These are phyloP conservation scores for Caprella mutica DNA, from an alignment of 2,888 invertebrate species.

Conservation along the genomic window DNA sequence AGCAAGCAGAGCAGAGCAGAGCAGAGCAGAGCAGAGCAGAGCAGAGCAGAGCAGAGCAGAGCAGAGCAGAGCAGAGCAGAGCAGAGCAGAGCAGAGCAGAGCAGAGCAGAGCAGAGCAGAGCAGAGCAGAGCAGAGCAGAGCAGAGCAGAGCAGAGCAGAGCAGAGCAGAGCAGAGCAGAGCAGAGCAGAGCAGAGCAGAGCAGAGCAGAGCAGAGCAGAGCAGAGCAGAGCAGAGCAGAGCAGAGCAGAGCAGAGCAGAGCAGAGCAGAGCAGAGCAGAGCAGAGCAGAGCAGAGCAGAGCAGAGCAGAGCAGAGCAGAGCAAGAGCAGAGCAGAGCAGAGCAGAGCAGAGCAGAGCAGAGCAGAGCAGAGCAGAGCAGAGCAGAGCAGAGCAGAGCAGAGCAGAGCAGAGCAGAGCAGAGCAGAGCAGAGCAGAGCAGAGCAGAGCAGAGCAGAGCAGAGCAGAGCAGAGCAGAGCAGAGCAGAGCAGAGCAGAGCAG, in stretches of 20 bases:
- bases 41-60: neutral
- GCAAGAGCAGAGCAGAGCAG: neutral
- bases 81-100: neutral
- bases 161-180: neutral
- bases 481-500: no score
- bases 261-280: neutral
- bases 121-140: neutral
- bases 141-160: neutral
- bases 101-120: neutral
- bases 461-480: no score
- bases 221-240: neutral
- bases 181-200: neutral
- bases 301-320: neutral
- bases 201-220: neutral
- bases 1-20: neutral
- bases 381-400: neutral
- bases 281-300: neutral
- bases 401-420: neutral
- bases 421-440: no score
- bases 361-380: neutral
- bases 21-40: neutral
- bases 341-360: neutral
- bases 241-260: neutral
- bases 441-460: no score
- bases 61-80: neutral